Percentiles rank a stretch among this genome's conserved stretches.
These are phyloP conservation scores for Sesia bembeciformis DNA, from an alignment of 2,888 invertebrate species.

Conservation along the genomic window DNA sequence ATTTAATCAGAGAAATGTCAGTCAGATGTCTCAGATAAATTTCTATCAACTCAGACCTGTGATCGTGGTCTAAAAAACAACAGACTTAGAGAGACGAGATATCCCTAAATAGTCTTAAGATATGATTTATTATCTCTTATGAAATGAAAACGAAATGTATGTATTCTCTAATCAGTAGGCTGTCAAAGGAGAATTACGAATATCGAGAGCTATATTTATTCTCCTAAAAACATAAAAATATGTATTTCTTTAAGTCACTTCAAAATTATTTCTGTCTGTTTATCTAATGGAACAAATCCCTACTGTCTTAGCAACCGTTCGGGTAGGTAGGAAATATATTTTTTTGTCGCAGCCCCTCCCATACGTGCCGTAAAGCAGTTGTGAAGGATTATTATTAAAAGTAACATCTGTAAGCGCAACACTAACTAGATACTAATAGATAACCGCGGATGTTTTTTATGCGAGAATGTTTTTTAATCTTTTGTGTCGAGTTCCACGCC, in stretches of 20 bases:
- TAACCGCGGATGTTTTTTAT: slow-evolving; percentile 72
- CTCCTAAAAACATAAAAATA: slow-evolving; percentile 17
- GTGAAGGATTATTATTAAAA: slow-evolving; percentile 55
- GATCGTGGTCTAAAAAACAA: too few species aligned
- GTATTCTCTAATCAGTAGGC: too few species aligned
- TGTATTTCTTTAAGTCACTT: slow-evolving; percentile 15
- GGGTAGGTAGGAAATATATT: slow-evolving; percentile 30
- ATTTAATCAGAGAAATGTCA: too few species aligned
- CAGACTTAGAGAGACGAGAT: too few species aligned
- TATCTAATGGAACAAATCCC: slow-evolving; percentile 45
- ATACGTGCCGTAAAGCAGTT: slow-evolving; percentile 5
- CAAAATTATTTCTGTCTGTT: slow-evolving; percentile 31
- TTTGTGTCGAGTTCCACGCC: slow-evolving; percentile 55
- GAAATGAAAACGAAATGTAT: too few species aligned
- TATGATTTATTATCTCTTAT: too few species aligned
- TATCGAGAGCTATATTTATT: slow-evolving; percentile 1
- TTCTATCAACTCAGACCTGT: too few species aligned
- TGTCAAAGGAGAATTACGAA: too few species aligned
- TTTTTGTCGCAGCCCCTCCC: slow-evolving; percentile 23
- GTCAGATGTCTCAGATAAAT: too few species aligned
- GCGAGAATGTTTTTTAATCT: slow-evolving; percentile 57
- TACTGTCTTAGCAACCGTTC: slow-evolving; percentile 25
- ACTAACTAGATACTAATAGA: slow-evolving; percentile 73
- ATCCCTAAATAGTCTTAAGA: too few species aligned
- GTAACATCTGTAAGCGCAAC: slow-evolving; percentile 66